Evolutionary conservation across 2,888 invertebrate genomes (phyloP).

Genomic region (Phlogophora meticulosa): DNA sequence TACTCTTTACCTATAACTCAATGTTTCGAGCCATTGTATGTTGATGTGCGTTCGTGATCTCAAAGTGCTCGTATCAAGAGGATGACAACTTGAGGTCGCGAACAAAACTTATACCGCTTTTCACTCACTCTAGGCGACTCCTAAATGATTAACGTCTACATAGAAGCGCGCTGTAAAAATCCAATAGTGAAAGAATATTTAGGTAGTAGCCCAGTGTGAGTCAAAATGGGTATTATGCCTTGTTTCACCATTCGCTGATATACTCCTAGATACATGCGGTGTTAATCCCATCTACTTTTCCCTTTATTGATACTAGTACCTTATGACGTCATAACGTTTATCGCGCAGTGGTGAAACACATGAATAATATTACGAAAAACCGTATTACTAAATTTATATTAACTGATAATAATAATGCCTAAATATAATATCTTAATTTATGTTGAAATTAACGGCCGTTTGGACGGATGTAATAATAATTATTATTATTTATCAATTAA

Average conservation of each 20-base stretch:
- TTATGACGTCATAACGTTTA: not conserved
- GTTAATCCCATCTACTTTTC: too few species aligned
- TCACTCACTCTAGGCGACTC: too few species aligned
- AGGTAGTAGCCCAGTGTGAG: too few species aligned
- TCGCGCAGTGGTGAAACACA: constrained; percentile 29
- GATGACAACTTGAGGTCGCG: constrained; percentile 9
- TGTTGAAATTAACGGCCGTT: constrained; percentile 30
- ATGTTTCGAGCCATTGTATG: not conserved
- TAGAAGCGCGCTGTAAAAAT: too few species aligned
- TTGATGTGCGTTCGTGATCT: not conserved
- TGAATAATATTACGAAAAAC: constrained; percentile 19
- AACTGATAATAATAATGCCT: constrained; percentile 33
- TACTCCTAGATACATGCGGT: not conserved
- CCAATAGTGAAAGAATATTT: too few species aligned
- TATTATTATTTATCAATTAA: constrained; percentile 39
- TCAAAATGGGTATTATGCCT: not conserved
- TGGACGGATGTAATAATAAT: constrained; percentile 53
- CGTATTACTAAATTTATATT: constrained; percentile 11
- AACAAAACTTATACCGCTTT: not conserved
- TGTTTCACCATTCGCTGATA: constrained; percentile 15
- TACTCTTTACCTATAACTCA: too few species aligned
- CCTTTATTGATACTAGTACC: too few species aligned
- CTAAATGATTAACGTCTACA: too few species aligned
- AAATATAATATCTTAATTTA: constrained; percentile 39
- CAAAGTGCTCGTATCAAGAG: not conserved